Conservation (phyloP, 1,140 invertebrate genomes). For the Galleria mellonella region DNA sequence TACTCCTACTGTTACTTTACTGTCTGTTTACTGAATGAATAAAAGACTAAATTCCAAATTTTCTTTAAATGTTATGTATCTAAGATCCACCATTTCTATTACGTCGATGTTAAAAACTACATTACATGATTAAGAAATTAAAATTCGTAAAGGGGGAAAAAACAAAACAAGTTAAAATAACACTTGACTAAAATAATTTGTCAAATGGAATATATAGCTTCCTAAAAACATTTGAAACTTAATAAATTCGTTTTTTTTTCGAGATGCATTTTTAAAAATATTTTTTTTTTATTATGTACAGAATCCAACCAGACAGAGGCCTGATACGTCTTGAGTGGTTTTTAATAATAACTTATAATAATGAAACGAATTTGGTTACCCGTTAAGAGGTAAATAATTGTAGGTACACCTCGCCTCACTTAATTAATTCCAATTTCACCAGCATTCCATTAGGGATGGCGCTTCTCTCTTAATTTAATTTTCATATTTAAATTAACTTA, state of each 20-base stretch:
- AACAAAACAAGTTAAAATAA: too few relatives aligned
- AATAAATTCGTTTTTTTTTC: neutral
- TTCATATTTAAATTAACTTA: constrained; percentile 2
- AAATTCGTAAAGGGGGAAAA: too few relatives aligned
- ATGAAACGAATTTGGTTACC: neutral
- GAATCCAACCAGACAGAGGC: neutral
- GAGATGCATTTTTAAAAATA: too few relatives aligned
- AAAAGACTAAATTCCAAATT: too few relatives aligned
- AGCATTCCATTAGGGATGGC: neutral
- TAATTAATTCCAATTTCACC: constrained; percentile 4
- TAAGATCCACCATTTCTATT: too few relatives aligned
- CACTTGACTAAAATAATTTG: too few relatives aligned
- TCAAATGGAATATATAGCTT: neutral
- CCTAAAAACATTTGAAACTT: neutral
- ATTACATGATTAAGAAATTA: too few relatives aligned
- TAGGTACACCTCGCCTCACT: neutral
- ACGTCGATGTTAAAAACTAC: too few relatives aligned
- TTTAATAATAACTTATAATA: neutral
- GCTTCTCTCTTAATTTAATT: constrained; percentile 4
- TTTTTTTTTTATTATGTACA: neutral
- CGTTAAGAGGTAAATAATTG: neutral
- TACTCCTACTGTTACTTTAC: too few relatives aligned
- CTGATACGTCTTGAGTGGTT: neutral
- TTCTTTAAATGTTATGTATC: too few relatives aligned
- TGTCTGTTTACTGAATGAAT: too few relatives aligned